Evolutionary conservation across 2,888 invertebrate genomes (phyloP), one percentile per base, ranked within the genome.

Genomic region (Latrodectus elegans): DNA sequence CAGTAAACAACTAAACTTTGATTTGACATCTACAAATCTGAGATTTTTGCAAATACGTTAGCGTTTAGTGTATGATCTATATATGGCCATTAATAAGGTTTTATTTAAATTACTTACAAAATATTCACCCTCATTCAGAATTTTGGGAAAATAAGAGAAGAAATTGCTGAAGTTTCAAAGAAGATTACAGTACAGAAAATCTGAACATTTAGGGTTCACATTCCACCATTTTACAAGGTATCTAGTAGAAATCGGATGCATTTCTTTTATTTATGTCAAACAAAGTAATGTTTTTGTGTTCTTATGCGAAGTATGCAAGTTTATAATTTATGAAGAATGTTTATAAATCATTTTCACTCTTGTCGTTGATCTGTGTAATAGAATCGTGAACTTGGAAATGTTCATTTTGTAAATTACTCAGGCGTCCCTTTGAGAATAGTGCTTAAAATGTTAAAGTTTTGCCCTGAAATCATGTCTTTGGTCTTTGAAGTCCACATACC

Each of bases 181-280:
- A 80, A 85, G 85, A 51, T 80, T 22, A 22, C 8, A 26, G 64
- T 67, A 80, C 76, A 80, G 81, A 73, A 52, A 64, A 70, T 49
- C 71, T 52, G 72, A 55, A 81, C 81, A 51, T 80, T 86, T 72
- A 49, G 64, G 60, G 67, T 60, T 68, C 67, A 60, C 15, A 15
- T 67, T 22, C 81, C 53, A 51, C 84, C 73, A 74, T 78, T 78
- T 15, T 64, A 52, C 77, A 81, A 87, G 86, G 86, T 87, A 87
- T 87, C 76, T 82, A 78, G 49, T 76, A 51, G 81, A 87, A 87
- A 87, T 87, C 77, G 81, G 52, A 72, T 74, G 79, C 76, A 81
- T 87, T 87, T 87, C 81, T 81, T 74, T 87, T 87, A 88, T 88
- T 83, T 88, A 60, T 83, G 70, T 88, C 73, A 74, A 38, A 67